Evolutionary conservation across 2,888 invertebrate genomes (phyloP).

Genomic region (Apocheima hispidaria): DNA sequence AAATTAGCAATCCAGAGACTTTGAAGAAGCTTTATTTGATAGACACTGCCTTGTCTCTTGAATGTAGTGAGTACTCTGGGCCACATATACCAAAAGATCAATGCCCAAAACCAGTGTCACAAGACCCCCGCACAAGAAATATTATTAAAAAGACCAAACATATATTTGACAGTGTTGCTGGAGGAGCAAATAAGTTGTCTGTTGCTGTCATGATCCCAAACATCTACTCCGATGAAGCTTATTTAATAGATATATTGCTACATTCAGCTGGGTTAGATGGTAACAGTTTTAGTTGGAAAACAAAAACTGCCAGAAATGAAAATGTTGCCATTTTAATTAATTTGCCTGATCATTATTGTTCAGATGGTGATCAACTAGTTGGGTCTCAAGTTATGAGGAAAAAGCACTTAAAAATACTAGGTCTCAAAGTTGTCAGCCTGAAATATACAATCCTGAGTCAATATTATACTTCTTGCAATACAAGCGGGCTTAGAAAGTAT

Average conservation of each 20-base stretch:
- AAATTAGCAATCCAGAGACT: slow-evolving; percentile 75
- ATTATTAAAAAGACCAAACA: slow-evolving; percentile 77
- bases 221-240: slow-evolving; percentile 85
- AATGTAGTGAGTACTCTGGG: slow-evolving; percentile 85
- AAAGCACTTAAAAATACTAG: slow-evolving; percentile 87
- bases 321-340: slow-evolving; percentile 87
- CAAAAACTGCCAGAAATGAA: slow-evolving; percentile 70
- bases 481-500: slow-evolving; percentile 80
- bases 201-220: slow-evolving; percentile 82
- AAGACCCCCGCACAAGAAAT: slow-evolving; percentile 84
- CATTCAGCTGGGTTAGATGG: slow-evolving; percentile 77
- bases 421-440: slow-evolving; percentile 87
- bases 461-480: slow-evolving; percentile 77
- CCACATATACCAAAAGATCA: slow-evolving; percentile 85
- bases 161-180: slow-evolving; percentile 73
- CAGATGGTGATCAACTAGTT: slow-evolving; percentile 81
- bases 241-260: slow-evolving; percentile 87
- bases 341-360: slow-evolving; percentile 88
- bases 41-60: slow-evolving; percentile 88
- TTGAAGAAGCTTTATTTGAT: slow-evolving; percentile 86
- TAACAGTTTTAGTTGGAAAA: slow-evolving; percentile 77
- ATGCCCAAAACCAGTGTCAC: slow-evolving; percentile 77
- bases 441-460: slow-evolving; percentile 83
- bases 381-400: slow-evolving; percentile 88
- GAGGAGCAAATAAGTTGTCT: slow-evolving; percentile 78